These are phyloP conservation scores for Adelosebastes latens DNA, from an alignment of 2,797 vertebrate species.

Conservation along the genomic window DNA sequence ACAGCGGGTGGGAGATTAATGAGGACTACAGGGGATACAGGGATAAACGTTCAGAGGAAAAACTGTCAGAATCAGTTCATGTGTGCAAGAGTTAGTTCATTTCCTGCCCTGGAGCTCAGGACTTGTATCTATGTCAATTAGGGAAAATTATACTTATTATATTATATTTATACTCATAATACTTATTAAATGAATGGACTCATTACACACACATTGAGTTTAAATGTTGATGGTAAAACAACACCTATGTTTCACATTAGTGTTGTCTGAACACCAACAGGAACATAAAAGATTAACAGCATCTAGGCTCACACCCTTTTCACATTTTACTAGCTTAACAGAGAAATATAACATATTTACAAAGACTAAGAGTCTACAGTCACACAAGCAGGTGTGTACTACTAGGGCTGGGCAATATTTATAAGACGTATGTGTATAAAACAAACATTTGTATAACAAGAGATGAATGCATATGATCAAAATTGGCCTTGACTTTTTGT, in stretches of 20 bases:
- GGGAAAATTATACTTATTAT: not conserved
- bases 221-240: not conserved
- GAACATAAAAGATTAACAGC: not conserved
- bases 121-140: not conserved
- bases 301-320: not conserved
- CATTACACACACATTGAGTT: not conserved
- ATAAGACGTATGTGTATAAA: no score
- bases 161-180: no score
- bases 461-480: no score
- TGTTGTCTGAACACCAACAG: not conserved
- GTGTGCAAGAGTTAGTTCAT: not conserved
- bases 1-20: not conserved
- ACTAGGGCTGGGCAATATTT: not conserved
- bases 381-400: not conserved
- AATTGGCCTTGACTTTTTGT: no score
- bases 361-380: not conserved
- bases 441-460: no score
- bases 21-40: not conserved
- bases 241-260: not conserved
- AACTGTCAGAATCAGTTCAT: not conserved
- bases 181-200: not conserved
- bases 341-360: not conserved
- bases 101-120: not conserved
- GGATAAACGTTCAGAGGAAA: not conserved
- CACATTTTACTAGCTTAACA: not conserved